A percentile compares a stretch with the other conserved stretches of the same genome.
These are phyloP conservation scores for Panthera tigris DNA, from an alignment of 2,113 vertebrate species.

Conservation along the genomic window DNA sequence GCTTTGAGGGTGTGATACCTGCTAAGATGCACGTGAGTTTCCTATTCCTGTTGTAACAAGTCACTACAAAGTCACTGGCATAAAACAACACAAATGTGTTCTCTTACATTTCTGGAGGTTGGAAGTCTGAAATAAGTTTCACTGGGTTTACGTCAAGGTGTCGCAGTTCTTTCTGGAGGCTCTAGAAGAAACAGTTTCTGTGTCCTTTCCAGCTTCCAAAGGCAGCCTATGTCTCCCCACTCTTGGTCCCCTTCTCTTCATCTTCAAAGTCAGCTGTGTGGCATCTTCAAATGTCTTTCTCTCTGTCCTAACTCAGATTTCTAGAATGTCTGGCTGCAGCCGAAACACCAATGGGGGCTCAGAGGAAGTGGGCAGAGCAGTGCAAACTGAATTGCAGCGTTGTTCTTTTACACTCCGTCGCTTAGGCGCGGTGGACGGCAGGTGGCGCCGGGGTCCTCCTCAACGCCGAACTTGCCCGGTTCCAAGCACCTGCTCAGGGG, in stretches of 20 bases:
- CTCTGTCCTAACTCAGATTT: not conserved
- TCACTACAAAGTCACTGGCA: not conserved
- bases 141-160: not conserved
- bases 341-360: not conserved
- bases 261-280: not conserved
- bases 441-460: constrained; percentile 53
- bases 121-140: not conserved
- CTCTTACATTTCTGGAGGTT: not conserved
- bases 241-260: not conserved
- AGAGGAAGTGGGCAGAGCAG: not conserved
- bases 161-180: not conserved
- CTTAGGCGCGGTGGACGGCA: constrained; percentile 21
- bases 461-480: fast-evolving
- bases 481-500: not conserved
- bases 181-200: not conserved
- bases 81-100: not conserved
- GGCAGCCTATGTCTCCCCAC: too few species aligned
- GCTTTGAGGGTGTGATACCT: not conserved
- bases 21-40: not conserved
- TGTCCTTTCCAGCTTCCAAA: not conserved
- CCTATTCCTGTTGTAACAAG: not conserved
- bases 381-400: not conserved
- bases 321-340: not conserved
- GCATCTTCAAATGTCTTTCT: not conserved
- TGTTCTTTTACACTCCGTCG: not conserved